phyloP scores from a whole-genome alignment of 1,140 invertebrate species.

The Portunus trituberculatus region DNA sequence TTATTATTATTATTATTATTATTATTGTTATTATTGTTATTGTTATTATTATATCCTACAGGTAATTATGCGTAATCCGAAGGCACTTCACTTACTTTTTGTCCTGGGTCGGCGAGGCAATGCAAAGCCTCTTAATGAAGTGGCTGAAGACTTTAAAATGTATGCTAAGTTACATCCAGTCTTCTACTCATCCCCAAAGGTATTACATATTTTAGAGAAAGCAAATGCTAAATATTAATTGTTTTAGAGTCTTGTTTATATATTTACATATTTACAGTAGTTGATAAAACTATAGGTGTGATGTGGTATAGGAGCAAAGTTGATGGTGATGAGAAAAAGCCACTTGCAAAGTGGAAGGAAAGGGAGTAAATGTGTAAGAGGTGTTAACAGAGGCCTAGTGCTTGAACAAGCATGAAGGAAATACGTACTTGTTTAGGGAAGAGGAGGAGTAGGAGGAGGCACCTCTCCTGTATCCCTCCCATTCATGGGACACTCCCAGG shows the following conservation, averaged over 20 bases:
- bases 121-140: conserved; percentile 60
- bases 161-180: conserved; percentile 58
- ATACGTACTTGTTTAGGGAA: too few relatives aligned
- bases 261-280: neutral
- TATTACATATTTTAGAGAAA: neutral
- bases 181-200: conserved; percentile 61
- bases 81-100: conserved; percentile 59
- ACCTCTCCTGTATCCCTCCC: too few relatives aligned
- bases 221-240: neutral
- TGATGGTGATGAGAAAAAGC: too few relatives aligned
- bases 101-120: conserved; percentile 31
- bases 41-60: neutral
- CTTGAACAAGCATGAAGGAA: too few relatives aligned
- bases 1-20: too few relatives aligned
- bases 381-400: too few relatives aligned
- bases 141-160: conserved; percentile 61
- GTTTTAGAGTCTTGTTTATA: neutral
- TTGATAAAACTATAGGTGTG: neutral
- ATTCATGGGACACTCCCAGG: too few relatives aligned
- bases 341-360: too few relatives aligned
- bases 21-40: neutral
- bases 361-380: too few relatives aligned
- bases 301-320: neutral
- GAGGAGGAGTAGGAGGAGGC: too few relatives aligned
- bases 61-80: conserved; percentile 65